Conservation (phyloP, 2,888 invertebrate species). For the Prostheceraeus crozeri region DNA sequence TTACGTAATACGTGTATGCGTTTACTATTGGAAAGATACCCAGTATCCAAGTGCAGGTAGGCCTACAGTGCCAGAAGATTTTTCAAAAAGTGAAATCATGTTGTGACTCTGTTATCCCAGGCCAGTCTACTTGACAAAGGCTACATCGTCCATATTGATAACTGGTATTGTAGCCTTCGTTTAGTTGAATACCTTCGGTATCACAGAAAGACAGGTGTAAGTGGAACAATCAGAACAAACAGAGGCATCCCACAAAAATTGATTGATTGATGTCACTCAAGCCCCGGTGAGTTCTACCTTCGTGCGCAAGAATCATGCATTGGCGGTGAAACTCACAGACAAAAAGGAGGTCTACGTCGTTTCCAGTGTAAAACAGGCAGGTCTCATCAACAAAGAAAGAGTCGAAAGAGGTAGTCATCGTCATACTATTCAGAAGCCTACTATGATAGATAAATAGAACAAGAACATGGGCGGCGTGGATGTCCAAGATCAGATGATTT, state of each 20-base stretch:
- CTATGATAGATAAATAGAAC: conserved; percentile 26
- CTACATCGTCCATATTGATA: conserved; percentile 27
- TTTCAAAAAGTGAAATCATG: conserved; percentile 24
- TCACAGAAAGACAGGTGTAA: conserved; percentile 24
- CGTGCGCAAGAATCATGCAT: conserved; percentile 15
- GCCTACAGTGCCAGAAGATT: conserved; percentile 22
- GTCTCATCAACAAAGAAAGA: conserved; percentile 17
- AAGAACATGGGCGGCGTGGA: conserved; percentile 25
- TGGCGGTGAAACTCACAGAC: too few relatives aligned
- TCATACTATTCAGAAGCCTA: conserved; percentile 26
- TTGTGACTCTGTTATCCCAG: conserved; percentile 19
- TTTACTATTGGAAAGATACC: conserved; percentile 25
- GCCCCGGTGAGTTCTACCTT: conserved; percentile 24
- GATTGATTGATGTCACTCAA: conserved; percentile 11
- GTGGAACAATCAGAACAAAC: conserved; percentile 25
- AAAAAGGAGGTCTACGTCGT: too few relatives aligned
- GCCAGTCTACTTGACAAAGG: conserved; percentile 27
- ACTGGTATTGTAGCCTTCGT: conserved; percentile 25
- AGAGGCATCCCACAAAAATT: conserved; percentile 27
- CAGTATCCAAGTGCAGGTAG: conserved; percentile 16
- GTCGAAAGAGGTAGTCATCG: conserved; percentile 20
- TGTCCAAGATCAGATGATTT: conserved; percentile 26
- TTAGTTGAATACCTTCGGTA: conserved; percentile 20
- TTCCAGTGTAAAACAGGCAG: conserved; percentile 25
- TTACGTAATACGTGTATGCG: not conserved